Percentiles rank a stretch among this genome's conserved stretches.
phyloP scores from a whole-genome alignment of 2,888 invertebrate genomes.

The Caenorhabditis sp. region DNA sequence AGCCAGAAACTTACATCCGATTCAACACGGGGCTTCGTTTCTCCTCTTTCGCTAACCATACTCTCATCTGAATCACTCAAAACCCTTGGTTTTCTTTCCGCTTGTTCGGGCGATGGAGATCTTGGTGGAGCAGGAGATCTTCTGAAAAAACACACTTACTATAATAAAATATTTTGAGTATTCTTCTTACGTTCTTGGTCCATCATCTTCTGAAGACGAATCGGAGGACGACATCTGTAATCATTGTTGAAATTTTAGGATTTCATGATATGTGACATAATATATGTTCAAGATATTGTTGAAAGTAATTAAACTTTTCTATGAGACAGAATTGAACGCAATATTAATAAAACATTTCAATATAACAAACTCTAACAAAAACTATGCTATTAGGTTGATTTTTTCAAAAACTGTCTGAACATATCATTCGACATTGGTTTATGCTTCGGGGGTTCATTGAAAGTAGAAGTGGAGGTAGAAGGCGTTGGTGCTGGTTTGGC shows the following conservation, averaged over 20 bases:
- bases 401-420: conserved; percentile 16
- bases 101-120: background rate
- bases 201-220: conserved; percentile 2
- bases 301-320: background rate
- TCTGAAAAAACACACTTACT: background rate
- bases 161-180: no score
- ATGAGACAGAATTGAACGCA: background rate
- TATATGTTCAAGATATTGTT: background rate
- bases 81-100: background rate
- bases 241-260: background rate
- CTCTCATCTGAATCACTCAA: conserved; percentile 1
- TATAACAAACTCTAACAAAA: background rate
- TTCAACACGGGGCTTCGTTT: no score
- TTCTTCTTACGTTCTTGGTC: background rate
- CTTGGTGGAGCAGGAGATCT: background rate
- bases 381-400: background rate
- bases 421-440: conserved; percentile 19
- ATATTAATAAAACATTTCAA: background rate
- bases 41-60: background rate
- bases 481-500: conserved; percentile 1
- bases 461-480: background rate
- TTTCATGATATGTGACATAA: no score
- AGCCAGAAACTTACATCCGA: background rate
- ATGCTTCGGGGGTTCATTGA: background rate
- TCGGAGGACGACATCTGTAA: background rate